These are phyloP conservation scores for Psephotus haematonotus DNA, from an alignment of 2,113 vertebrate genomes.

Conservation along the genomic window DNA sequence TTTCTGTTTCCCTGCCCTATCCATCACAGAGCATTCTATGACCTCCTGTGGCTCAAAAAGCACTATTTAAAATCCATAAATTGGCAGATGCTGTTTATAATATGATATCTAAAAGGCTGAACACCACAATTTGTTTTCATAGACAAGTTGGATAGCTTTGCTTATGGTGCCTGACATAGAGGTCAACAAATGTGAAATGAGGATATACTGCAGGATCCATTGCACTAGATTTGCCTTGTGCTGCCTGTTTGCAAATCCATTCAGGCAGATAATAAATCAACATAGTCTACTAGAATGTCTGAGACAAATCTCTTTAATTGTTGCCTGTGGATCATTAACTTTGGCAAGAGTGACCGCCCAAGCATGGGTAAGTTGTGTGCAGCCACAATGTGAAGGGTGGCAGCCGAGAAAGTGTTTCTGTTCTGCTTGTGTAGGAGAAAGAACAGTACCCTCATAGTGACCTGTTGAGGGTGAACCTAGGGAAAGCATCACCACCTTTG, in stretches of 20 bases:
- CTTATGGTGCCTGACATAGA: neutral
- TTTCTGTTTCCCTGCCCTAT: neutral
- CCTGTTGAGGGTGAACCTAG: neutral
- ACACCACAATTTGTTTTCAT: neutral
- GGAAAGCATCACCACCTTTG: neutral
- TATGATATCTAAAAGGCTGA: neutral
- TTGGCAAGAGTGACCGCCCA: neutral
- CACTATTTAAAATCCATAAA: neutral
- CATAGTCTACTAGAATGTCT: neutral
- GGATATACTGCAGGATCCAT: neutral
- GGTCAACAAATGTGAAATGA: neutral
- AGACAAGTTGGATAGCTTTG: neutral
- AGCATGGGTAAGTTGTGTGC: neutral
- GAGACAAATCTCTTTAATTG: slow-evolving; percentile 10
- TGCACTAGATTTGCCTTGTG: neutral
- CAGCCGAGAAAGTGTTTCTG: neutral
- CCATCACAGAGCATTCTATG: neutral
- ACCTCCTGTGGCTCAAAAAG: neutral
- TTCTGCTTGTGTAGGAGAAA: neutral
- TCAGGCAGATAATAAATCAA: slow-evolving; percentile 1
- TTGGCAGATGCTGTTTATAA: neutral
- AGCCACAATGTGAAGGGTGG: neutral
- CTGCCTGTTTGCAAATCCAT: neutral
- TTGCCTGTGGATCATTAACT: neutral
- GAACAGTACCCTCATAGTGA: neutral